A percentile compares a stretch with the other conserved stretches of the same genome.
Evolutionary conservation across 2,888 invertebrate species (phyloP).

Genomic region (Xanthostigma xanthostigma): DNA sequence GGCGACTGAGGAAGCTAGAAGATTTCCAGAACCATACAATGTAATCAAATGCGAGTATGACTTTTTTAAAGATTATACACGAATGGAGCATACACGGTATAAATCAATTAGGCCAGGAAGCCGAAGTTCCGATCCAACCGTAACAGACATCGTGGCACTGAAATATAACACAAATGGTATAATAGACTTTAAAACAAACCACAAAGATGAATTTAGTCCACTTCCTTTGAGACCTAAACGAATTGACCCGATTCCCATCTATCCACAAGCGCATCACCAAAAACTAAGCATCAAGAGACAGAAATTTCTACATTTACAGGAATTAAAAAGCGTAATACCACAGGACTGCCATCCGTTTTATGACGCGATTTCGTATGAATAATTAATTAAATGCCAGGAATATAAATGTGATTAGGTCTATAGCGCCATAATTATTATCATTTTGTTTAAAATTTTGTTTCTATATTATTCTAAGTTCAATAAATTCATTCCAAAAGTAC

Average conservation of each 20-base stretch:
- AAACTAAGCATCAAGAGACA: slow-evolving; percentile 5
- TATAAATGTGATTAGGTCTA: too few relatives aligned
- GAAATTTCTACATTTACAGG: slow-evolving; percentile 12
- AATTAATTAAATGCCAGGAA: too few relatives aligned
- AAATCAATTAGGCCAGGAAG: slow-evolving; percentile 14
- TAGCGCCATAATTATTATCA: too few relatives aligned
- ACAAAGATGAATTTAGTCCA: slow-evolving; percentile 3
- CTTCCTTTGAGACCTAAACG: background rate
- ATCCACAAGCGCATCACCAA: too few relatives aligned
- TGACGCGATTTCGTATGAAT: slow-evolving; percentile 8
- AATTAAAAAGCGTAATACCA: slow-evolving; percentile 10
- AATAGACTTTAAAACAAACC: slow-evolving; percentile 11
- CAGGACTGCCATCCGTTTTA: slow-evolving; percentile 11
- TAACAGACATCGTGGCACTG: slow-evolving; percentile 11
- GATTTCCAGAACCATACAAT: slow-evolving; percentile 11
- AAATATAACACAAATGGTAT: slow-evolving; percentile 8
- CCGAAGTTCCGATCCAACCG: slow-evolving; percentile 12
- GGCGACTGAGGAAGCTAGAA: slow-evolving; percentile 11
- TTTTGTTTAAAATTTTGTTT: too few relatives aligned
- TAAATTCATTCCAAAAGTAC: too few relatives aligned
- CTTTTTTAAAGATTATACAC: slow-evolving; percentile 6
- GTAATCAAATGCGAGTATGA: slow-evolving; percentile 6
- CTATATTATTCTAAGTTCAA: too few relatives aligned
- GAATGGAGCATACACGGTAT: slow-evolving; percentile 4
- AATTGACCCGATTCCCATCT: too few relatives aligned